Evolutionary conservation across 2,888 invertebrate species (phyloP).

Genomic region (Teinopalpus imperialis): DNA sequence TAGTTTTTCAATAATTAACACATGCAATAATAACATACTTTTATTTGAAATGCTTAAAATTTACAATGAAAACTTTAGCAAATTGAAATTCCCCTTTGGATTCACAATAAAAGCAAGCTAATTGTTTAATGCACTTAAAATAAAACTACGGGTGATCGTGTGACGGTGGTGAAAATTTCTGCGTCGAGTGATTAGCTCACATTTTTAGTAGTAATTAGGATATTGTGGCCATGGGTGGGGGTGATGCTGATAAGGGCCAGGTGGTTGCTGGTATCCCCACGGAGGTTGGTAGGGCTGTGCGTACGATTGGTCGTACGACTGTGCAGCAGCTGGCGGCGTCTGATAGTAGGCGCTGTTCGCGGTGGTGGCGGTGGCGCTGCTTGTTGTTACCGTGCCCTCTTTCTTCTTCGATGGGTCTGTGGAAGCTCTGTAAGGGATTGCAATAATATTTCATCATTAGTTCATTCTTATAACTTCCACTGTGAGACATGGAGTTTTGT

Average conservation of each 20-base stretch:
- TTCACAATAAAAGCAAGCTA: conserved; percentile 10
- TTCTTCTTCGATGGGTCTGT: conserved; percentile 60
- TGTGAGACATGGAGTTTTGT: too few species aligned
- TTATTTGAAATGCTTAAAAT: conserved; percentile 11
- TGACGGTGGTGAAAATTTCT: conserved; percentile 1
- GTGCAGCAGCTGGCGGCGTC: conserved; percentile 50
- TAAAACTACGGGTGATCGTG: not conserved
- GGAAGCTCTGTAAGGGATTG: conserved; percentile 41
- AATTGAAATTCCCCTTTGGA: not conserved
- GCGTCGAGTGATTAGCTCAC: not conserved
- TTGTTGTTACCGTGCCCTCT: conserved; percentile 38
- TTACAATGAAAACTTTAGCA: not conserved
- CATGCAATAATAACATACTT: conserved; percentile 1
- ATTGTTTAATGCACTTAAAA: conserved; percentile 14
- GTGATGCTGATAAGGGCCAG: conserved; percentile 73
- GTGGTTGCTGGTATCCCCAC: conserved; percentile 77
- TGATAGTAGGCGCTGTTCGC: conserved; percentile 58
- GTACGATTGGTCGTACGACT: conserved; percentile 69
- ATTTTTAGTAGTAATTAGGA: conserved; percentile 69
- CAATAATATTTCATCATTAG: too few species aligned
- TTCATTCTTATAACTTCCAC: too few species aligned
- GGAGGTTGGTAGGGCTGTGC: conserved; percentile 72
- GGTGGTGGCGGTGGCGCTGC: conserved; percentile 36
- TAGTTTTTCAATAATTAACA: too few species aligned
- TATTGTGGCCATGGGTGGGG: conserved; percentile 75